Conservation (phyloP, 2,797 vertebrate genomes). For the Syngnathus rostellatus region DNA sequence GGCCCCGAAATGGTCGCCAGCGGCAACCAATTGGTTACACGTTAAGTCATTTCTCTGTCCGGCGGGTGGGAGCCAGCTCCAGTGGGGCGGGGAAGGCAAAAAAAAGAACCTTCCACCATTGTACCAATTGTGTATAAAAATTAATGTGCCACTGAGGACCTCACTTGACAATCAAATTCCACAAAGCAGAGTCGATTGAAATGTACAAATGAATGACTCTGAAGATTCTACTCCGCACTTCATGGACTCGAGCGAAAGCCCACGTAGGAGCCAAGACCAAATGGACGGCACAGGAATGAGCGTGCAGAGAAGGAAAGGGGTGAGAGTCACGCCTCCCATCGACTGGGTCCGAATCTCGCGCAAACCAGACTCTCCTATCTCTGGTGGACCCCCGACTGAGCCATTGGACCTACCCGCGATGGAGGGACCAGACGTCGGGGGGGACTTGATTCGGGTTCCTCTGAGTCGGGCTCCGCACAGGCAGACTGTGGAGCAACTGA, state of each 20-base stretch:
- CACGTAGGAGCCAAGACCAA: conserved; percentile 67
- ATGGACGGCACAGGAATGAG: conserved; percentile 74
- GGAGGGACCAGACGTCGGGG: conserved; percentile 7
- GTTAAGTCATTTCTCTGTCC: conserved; percentile 31
- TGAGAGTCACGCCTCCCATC: conserved; percentile 58
- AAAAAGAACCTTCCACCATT: conserved; percentile 67
- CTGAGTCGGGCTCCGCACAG: conserved; percentile 37
- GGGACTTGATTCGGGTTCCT: conserved; percentile 29
- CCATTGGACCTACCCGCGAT: background rate
- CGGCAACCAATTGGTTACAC: conserved; percentile 46
- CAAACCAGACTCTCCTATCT: conserved; percentile 39
- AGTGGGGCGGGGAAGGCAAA: conserved; percentile 6
- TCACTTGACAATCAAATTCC: conserved; percentile 48
- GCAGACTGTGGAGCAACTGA: conserved; percentile 69
- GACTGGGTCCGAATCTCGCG: conserved; percentile 60
- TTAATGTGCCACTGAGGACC: conserved; percentile 46
- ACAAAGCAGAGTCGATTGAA: conserved; percentile 41
- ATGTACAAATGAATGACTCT: conserved; percentile 55
- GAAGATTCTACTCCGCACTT: conserved; percentile 36
- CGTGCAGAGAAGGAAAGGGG: conserved; percentile 68
- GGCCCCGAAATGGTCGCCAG: conserved; percentile 45
- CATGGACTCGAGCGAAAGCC: conserved; percentile 30
- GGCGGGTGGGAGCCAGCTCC: conserved; percentile 17
- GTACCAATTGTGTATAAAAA: conserved; percentile 66
- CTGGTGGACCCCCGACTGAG: conserved; percentile 36